phyloP scores from a whole-genome alignment of 2,888 invertebrate genomes.

The Apamea crenata region DNA sequence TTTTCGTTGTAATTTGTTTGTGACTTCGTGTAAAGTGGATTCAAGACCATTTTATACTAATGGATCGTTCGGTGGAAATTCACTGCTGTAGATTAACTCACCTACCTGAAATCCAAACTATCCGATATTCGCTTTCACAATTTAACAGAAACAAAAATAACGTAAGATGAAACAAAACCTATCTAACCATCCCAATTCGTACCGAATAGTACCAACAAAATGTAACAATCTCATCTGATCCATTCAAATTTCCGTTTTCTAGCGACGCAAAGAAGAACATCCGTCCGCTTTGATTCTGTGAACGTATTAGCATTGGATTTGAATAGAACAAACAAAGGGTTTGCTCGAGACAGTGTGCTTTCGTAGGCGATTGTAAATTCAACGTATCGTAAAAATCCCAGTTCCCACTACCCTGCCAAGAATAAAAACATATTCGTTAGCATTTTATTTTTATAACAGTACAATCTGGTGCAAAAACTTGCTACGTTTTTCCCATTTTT shows the following conservation, averaged over 20 bases:
- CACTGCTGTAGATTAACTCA: background rate
- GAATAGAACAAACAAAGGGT: constrained; percentile 90
- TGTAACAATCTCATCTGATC: constrained; percentile 79
- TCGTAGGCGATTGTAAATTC: constrained; percentile 90
- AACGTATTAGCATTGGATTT: constrained; percentile 90
- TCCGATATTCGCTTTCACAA: no score
- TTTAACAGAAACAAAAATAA: background rate
- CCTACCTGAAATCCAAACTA: background rate
- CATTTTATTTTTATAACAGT: constrained; percentile 60
- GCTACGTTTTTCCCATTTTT: constrained; percentile 40
- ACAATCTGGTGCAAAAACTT: constrained; percentile 57
- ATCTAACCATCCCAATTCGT: constrained; percentile 16
- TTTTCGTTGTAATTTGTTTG: constrained; percentile 54
- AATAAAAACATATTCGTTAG: constrained; percentile 64
- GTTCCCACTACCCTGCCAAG: constrained; percentile 67
- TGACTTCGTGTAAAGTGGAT: constrained; percentile 24
- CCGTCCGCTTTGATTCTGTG: constrained; percentile 88
- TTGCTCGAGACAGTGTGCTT: constrained; percentile 89
- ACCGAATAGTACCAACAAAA: constrained; percentile 69
- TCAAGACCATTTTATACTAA: constrained; percentile 4
- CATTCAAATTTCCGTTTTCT: constrained; percentile 83
- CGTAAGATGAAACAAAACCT: constrained; percentile 26
- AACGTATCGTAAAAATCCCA: constrained; percentile 87
- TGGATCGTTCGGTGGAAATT: constrained; percentile 10
- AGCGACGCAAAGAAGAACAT: constrained; percentile 85